Evolutionary conservation across 2,888 invertebrate genomes (phyloP).

Genomic region (Callimorpha dominula): DNA sequence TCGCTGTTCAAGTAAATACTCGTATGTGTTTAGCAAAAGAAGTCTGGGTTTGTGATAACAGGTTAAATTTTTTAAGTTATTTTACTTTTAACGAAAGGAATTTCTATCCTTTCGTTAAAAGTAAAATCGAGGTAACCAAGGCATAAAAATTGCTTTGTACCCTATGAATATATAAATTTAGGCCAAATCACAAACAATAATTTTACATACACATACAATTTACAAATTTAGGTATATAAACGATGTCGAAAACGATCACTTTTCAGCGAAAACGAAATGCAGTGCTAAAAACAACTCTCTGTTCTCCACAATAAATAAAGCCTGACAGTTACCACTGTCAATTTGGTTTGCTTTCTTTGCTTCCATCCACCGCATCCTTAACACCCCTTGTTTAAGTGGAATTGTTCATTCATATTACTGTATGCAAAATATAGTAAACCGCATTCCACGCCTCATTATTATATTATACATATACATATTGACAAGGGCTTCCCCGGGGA

Average conservation of each 20-base stretch:
- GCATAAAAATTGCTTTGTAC: too few relatives aligned
- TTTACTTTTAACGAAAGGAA: background rate
- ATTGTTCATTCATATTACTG: background rate
- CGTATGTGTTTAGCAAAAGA: background rate
- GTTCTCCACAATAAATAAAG: too few relatives aligned
- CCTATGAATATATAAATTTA: too few relatives aligned
- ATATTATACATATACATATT: conserved; percentile 14
- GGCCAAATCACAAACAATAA: too few relatives aligned
- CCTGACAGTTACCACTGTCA: too few relatives aligned
- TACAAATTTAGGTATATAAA: too few relatives aligned
- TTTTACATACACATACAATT: too few relatives aligned
- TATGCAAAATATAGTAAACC: background rate
- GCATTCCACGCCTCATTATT: background rate
- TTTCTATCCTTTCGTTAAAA: too few relatives aligned
- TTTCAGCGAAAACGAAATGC: too few relatives aligned
- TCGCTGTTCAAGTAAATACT: conserved; percentile 1
- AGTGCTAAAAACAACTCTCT: too few relatives aligned
- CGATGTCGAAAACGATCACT: too few relatives aligned
- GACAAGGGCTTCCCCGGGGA: conserved; percentile 28
- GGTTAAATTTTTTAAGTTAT: background rate
- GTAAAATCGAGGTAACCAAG: too few relatives aligned
- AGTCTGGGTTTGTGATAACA: background rate
- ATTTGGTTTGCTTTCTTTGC: background rate
- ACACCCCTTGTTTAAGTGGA: background rate
- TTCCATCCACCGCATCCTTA: background rate